Evolutionary conservation across 1,140 invertebrate genomes (phyloP), one percentile per base, ranked within the genome.

Genomic region (Lithobius niger): DNA sequence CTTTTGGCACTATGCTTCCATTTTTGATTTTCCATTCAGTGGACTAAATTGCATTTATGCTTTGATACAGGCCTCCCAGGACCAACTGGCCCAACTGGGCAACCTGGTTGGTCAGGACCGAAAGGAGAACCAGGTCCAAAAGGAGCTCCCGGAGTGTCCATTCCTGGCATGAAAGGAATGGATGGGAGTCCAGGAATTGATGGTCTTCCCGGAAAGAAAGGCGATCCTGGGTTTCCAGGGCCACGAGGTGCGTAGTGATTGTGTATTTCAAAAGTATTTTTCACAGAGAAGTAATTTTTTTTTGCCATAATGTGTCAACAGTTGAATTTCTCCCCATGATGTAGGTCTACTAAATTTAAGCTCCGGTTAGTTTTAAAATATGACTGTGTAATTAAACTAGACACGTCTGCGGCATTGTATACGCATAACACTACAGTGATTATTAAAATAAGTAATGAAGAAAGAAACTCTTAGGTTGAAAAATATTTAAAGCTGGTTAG

Each of bases 221-320:
- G 88, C 59, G 86, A 89, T 72, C 76, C 76, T 56, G 88, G 88
- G 57, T 86, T 82, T 60, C 68, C 71, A 53, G 87, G 86, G 27
- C 65, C 78, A 19, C 71, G 80, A 65, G 88, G 61, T 63, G 60
- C 27, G 21, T 13, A 18, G 4, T 44, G 27, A 19, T 54, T 56
- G n/a, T n/a, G n/a, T n/a, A n/a, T n/a, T n/a, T n/a, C n/a, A n/a
- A n/a, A n/a, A n/a, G n/a, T 36, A n/a, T n/a, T 16, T 52, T 27
- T 52, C 27, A 22, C 24, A 27, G 31, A 18, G 2, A 25, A 18
- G 16, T 21, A 52, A 40, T 13, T 25, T 21, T 28, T 2, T 13
- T 52, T 21, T 27, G 18, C 24, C 15, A 28, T 15, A 21, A 52
- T 36, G 51, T 27, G 16, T 25, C 24, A n/a, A n/a, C n/a, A n/a